Evolutionary conservation across 92 coral and sea anemone species (phyloP), one percentile per base, ranked within the genome.

Genomic region (Zoanthus sociatus): DNA sequence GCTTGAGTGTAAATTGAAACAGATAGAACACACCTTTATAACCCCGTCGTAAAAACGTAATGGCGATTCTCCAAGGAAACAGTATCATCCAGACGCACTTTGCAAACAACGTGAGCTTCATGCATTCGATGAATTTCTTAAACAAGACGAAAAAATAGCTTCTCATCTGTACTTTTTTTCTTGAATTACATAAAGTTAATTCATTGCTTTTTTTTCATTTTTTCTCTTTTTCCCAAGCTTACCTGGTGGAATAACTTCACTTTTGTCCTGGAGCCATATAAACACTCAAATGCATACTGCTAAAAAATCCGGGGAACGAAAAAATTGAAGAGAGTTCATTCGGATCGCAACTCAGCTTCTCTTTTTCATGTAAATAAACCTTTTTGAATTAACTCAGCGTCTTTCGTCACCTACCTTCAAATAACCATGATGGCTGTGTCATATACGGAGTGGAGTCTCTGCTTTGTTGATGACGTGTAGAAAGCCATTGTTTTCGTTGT

Each of bases 41-140:
- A 12, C 17, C 74, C 58, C 74, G 44, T 44, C 61, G 61, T 14
- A 13, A 48, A 10, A 45, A 20, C 1, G 13, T 64, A n/a, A 64
- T 5, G 18, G 73, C 50, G 9, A 79, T 16, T 5, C 46, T 64
- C 84, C 74, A 79, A 20, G 84, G 84, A 3, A 79, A 31, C 44
- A 11, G 26, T 8, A 79, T 42, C 74, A 79, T 1, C 84, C 84
- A 79, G 44, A 64, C 0, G 16, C 48, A 18, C 44, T 20, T 33
- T 9, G 74, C 66, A 46, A 61, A 18, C 31, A 37, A 5, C 9
- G 72, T n/a, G 30, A 63, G 55, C 31, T 46, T 79, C 42, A 21
- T 18, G 73, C 70, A 79, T 20, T 14, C 31, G 31, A n/a, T 17
- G 66, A 47, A 46, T 5, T 61, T 45, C 75, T 76, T 32, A 8